Percentiles rank a stretch among this genome's conserved stretches.
Conservation (phyloP, 2,888 invertebrate genomes). For the Ochropleura plecta region DNA sequence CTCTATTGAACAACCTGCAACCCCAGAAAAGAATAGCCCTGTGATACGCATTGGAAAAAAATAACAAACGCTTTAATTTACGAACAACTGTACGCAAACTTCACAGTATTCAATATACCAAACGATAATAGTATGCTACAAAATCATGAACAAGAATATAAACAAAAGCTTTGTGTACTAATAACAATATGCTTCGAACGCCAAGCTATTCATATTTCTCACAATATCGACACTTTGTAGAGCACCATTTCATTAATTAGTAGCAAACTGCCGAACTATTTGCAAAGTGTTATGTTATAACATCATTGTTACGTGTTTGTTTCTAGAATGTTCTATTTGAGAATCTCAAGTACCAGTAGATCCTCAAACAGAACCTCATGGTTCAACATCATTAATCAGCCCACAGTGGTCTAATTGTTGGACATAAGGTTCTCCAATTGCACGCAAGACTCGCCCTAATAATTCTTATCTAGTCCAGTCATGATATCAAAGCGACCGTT, state of each 20-base stretch:
- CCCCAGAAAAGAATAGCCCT: no score
- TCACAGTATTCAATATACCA: background rate
- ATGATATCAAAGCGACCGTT: background rate
- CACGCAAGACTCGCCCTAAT: no score
- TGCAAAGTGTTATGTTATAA: background rate
- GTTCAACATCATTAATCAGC: background rate
- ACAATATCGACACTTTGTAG: constrained; percentile 7
- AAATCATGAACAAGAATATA: constrained; percentile 10
- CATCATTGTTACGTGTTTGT: background rate
- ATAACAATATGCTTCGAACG: constrained; percentile 2
- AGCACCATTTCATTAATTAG: constrained; percentile 7
- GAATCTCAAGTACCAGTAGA: no score
- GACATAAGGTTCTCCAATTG: background rate
- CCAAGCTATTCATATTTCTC: background rate
- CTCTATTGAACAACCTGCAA: no score
- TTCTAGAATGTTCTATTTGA: background rate
- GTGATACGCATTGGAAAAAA: background rate
- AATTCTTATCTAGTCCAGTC: background rate
- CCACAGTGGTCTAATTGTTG: background rate
- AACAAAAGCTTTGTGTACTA: constrained; percentile 5
- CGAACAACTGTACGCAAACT: background rate
- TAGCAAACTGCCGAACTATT: constrained; percentile 7
- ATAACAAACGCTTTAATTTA: background rate
- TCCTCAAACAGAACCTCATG: no score
- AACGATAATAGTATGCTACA: background rate